Conservation (phyloP, 2,113 vertebrate genomes). For the Laticauda colubrina region DNA sequence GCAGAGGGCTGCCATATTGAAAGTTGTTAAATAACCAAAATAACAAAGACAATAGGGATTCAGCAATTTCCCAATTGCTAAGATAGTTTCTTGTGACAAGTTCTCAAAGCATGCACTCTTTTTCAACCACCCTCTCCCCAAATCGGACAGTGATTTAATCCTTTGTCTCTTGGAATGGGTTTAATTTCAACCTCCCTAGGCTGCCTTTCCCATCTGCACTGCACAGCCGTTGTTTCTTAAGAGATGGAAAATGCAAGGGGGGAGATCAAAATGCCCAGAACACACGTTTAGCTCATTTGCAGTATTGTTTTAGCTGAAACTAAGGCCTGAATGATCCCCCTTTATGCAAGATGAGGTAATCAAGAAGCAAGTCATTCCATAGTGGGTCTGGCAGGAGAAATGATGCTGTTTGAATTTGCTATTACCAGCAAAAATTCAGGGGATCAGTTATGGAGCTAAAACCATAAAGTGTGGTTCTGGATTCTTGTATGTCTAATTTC, state of each 20-base stretch:
- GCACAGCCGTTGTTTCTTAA: not conserved
- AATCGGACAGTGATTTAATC: not conserved
- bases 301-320: constrained; percentile 64
- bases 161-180: not conserved
- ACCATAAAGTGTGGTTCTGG: constrained; percentile 16
- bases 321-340: constrained; percentile 58
- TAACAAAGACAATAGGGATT: not conserved
- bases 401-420: constrained; percentile 4
- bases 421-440: constrained; percentile 18
- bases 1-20: not conserved
- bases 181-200: not conserved
- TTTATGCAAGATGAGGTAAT: constrained; percentile 59
- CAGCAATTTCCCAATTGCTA: rapidly evolving
- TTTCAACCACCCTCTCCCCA: constrained; percentile 2
- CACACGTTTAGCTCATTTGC: constrained; percentile 47
- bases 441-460: constrained; percentile 5
- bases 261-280: not conserved
- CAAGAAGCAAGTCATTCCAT: constrained; percentile 40
- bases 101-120: not conserved
- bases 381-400: constrained; percentile 33
- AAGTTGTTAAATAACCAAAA: not conserved
- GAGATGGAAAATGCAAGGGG: not conserved
- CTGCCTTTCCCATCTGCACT: constrained; percentile 1
- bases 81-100: rapidly evolving
- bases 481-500: constrained; percentile 42